Base-by-base conservation (phyloP, 2,888 invertebrate species). In the Cordilura impudica region DNA sequence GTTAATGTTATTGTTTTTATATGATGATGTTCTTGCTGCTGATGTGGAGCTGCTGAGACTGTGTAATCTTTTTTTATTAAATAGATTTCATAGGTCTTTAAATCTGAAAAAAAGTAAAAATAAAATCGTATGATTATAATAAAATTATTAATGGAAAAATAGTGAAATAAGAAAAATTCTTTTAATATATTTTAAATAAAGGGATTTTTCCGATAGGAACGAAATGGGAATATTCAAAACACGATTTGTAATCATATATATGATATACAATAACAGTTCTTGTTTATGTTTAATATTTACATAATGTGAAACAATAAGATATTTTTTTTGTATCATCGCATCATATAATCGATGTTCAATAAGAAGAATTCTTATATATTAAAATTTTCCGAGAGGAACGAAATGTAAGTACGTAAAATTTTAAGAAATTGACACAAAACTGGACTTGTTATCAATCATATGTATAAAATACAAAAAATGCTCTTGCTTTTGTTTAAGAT, bases 41-140 rank as follows among this genome's bases (percentile, higher is more conserved):
- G 67, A 60, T 61, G 53, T 31, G 31, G 35, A n/a, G n/a, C 4
- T 61, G 12, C 23, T 26, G 16, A 39, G 47, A 19, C 26, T 58
- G 23, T 60, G 26, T 16, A 47, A 69, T 69, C 39, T 69, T 61
- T 16, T 54, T 75, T 69, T 75, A 69, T 75, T 63, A 12, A 21
- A 5, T 23, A 39, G 19, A 26, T 74, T 69, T 26, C 29, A 35
- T 69, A 49, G 69, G 35, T 49, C 21, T 75, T 53, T 39, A 8
- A 45, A 65, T 26, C 56, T 58, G 18, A 19, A 73, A 70, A 53
- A 39, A 21, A 63, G 12, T 1, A 18, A 35, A 71, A 21, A 56
- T 12, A 19, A 29, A 31, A 31, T 10, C 31, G 1, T 4, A 0
- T 31, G 39, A 21, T 65, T 35, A 8, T 51, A 51, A 51, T 6